phyloP scores from a whole-genome alignment of 2,113 vertebrate genomes.

The Engraulis encrasicolus region DNA sequence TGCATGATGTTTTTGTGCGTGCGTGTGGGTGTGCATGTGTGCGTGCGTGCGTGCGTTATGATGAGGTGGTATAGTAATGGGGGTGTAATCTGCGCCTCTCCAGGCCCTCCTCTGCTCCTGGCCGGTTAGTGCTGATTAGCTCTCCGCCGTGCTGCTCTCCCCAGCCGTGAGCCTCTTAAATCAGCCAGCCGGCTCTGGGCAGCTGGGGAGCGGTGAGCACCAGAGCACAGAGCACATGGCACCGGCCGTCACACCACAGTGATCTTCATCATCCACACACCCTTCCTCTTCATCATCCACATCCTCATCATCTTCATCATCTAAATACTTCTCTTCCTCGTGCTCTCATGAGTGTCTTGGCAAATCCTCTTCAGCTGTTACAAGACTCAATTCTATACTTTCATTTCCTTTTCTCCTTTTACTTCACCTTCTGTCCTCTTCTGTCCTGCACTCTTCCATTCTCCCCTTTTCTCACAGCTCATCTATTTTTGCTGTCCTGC shows the following conservation, averaged over 20 bases:
- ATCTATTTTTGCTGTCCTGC: too few relatives aligned
- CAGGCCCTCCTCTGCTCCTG: neutral
- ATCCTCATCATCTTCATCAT: too few relatives aligned
- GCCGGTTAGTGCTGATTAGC: neutral
- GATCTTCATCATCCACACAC: neutral
- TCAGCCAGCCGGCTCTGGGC: neutral
- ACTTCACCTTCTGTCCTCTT: too few relatives aligned
- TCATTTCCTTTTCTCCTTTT: too few relatives aligned
- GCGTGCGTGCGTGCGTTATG: neutral
- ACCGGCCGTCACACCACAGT: neutral
- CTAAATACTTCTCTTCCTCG: too few relatives aligned
- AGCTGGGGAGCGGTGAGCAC: neutral
- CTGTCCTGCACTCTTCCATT: too few relatives aligned
- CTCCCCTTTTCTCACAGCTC: too few relatives aligned
- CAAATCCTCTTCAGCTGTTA: too few relatives aligned
- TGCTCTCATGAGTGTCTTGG: too few relatives aligned
- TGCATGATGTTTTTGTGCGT: neutral
- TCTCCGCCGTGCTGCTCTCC: neutral
- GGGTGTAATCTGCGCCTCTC: neutral
- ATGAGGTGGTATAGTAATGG: neutral
- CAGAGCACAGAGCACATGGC: neutral
- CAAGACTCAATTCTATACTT: too few relatives aligned
- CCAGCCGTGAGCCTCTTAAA: conserved; percentile 12
- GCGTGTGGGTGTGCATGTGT: neutral
- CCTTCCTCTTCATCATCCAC: too few relatives aligned